Conservation (phyloP, 2,113 vertebrate species). For the Pseudonaja textilis region DNA sequence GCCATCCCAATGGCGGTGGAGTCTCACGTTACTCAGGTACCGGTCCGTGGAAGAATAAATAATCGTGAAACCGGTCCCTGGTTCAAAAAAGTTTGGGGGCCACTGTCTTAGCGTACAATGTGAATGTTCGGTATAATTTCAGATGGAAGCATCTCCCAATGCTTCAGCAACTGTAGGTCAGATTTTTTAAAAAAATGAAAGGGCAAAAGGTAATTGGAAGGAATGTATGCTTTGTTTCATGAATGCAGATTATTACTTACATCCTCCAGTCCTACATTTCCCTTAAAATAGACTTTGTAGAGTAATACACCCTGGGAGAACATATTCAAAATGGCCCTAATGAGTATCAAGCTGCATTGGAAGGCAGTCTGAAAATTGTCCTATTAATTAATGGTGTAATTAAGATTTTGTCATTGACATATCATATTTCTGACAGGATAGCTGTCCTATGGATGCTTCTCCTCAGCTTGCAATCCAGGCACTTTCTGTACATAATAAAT, state of each 20-base stretch:
- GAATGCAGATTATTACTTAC: conserved; percentile 19
- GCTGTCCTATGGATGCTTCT: conserved; percentile 81
- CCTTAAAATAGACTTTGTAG: conserved; percentile 66
- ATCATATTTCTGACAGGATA: conserved; percentile 92
- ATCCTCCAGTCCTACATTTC: conserved; percentile 51
- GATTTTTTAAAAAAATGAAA: background rate
- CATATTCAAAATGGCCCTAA: conserved; percentile 85
- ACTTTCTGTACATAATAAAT: conserved; percentile 87
- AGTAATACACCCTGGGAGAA: conserved; percentile 69
- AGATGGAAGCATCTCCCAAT: conserved; percentile 20
- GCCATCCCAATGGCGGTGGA: too few relatives aligned
- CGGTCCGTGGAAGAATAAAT: too few relatives aligned
- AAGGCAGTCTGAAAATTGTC: conserved; percentile 87
- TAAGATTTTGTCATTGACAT: conserved; percentile 98
- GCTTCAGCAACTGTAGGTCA: background rate
- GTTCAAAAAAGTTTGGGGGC: too few relatives aligned
- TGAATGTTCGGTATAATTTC: background rate
- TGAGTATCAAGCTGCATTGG: conserved; percentile 85
- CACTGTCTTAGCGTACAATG: background rate
- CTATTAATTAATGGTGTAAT: conserved; percentile 99
- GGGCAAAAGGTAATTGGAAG: conserved; percentile 33
- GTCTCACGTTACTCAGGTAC: too few relatives aligned
- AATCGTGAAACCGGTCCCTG: too few relatives aligned
- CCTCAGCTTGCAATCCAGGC: conserved; percentile 78
- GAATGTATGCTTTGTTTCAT: conserved; percentile 56